Percentiles rank a stretch among this genome's conserved stretches.
Evolutionary conservation across 2,113 vertebrate genomes (phyloP).

Genomic region (Elephas maximus): DNA sequence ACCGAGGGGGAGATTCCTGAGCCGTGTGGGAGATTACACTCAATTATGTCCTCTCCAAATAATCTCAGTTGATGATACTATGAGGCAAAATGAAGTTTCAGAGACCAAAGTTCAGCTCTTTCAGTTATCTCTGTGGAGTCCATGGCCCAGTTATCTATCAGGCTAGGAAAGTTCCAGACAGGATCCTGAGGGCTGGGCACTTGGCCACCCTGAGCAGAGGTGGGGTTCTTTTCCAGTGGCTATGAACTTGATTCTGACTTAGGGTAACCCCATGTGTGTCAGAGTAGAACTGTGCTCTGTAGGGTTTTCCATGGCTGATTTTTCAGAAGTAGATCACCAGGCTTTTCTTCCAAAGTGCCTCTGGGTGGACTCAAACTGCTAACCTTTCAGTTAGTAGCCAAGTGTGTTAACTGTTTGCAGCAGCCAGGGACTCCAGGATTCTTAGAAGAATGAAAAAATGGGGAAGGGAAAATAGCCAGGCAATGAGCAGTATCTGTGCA

Average conservation of each 20-base stretch:
- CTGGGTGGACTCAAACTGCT: neutral
- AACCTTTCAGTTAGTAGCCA: neutral
- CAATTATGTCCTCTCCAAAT: neutral
- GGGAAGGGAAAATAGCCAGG: neutral
- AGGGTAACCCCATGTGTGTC: neutral
- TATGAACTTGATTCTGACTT: neutral
- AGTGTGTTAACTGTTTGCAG: neutral
- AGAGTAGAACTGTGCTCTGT: neutral
- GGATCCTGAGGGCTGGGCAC: neutral
- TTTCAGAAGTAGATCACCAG: neutral
- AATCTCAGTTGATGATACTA: neutral
- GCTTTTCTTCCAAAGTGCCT: neutral
- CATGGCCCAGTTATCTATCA: neutral
- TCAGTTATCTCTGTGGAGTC: neutral
- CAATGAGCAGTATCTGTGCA: neutral
- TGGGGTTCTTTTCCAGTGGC: neutral
- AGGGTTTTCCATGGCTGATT: neutral
- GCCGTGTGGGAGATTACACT: neutral
- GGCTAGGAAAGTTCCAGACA: neutral
- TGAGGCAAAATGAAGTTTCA: neutral
- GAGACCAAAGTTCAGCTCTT: neutral
- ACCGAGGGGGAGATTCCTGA: neutral
- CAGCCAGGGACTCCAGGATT: neutral
- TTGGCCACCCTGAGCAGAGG: neutral
- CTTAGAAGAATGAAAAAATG: neutral